Conservation (phyloP, 2,888 invertebrate species). For the Apodemia hepburni region DNA sequence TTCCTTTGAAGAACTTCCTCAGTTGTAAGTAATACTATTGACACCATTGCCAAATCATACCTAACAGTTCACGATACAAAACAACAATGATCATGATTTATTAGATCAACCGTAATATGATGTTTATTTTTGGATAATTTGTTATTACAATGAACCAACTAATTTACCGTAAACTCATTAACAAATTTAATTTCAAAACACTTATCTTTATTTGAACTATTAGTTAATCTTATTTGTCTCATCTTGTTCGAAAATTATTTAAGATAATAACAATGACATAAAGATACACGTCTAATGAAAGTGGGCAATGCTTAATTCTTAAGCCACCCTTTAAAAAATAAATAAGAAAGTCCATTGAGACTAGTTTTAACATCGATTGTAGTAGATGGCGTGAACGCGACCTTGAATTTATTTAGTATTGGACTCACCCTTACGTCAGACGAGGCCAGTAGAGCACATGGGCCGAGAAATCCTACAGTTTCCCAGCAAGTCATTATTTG, state of each 20-base stretch:
- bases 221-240: slow-evolving; percentile 15
- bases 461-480: slow-evolving; percentile 74
- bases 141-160: background rate
- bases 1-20: slow-evolving; percentile 67
- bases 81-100: background rate
- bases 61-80: slow-evolving; percentile 8
- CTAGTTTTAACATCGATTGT: slow-evolving; percentile 19
- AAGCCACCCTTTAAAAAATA: background rate
- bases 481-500: slow-evolving; percentile 78
- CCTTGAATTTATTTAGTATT: slow-evolving; percentile 33
- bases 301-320: background rate
- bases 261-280: slow-evolving; percentile 1
- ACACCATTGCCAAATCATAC: slow-evolving; percentile 51
- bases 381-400: slow-evolving; percentile 28
- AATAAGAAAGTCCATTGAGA: slow-evolving; percentile 11
- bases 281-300: background rate
- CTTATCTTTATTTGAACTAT: slow-evolving; percentile 18
- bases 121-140: slow-evolving; percentile 1
- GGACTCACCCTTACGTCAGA: slow-evolving; percentile 73
- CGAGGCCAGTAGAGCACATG: slow-evolving; percentile 73
- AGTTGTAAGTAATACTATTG: slow-evolving; percentile 59
- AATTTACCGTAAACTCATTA: background rate
- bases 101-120: slow-evolving; percentile 26
- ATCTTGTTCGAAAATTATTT: slow-evolving; percentile 1
- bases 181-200: background rate